Base-by-base conservation (phyloP, 2,113 vertebrate species). In the Brachyistius frenatus region DNA sequence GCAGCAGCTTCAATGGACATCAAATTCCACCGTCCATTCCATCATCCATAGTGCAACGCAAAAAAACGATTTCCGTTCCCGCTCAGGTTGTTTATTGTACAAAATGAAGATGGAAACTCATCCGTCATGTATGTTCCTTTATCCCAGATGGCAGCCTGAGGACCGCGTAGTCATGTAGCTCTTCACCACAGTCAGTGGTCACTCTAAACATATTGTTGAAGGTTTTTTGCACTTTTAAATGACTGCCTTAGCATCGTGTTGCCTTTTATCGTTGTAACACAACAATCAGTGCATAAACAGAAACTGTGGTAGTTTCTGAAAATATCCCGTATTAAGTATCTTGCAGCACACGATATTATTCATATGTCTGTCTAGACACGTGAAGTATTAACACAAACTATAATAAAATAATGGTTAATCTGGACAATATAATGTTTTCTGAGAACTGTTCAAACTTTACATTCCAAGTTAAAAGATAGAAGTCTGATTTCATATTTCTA, bases 181-280 rank as follows among this genome's bases (percentile, higher is more conserved):
- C 4, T 5, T 37, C 37, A 37, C 7, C 37, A 37, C 37, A 37
- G 4, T 37, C 37, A 2, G 10, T 4, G 10, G 10, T 13, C 56
- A 73, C 76, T 58, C 36, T 33, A 58, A 58, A 54, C 8, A 35
- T 55, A 0, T 35, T 10, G 35, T 54, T 36, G 49, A 32, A 50
- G 5, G 41, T 9, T 63, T 23, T 79, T 54, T 73, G 69, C 56
- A 63, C 50, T 66, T 81, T 66, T 15, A 2, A 16, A 58, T 23
- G 65, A 31, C 32, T 60, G 76, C 63, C 72, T 76, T 32, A 35
- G 31, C 37, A 0, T 72, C 41, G 65, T 7, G 39, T 14, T 36
- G 35, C 33, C 13, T 58, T 23, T 71, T 3, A 11, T 3, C 13
- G 23, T 33, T 5, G 30, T 2, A 35, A 57, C 13, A 37, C 36